Evolutionary conservation across 2,113 vertebrate species (phyloP).

Genomic region (Larimichthys crocea): DNA sequence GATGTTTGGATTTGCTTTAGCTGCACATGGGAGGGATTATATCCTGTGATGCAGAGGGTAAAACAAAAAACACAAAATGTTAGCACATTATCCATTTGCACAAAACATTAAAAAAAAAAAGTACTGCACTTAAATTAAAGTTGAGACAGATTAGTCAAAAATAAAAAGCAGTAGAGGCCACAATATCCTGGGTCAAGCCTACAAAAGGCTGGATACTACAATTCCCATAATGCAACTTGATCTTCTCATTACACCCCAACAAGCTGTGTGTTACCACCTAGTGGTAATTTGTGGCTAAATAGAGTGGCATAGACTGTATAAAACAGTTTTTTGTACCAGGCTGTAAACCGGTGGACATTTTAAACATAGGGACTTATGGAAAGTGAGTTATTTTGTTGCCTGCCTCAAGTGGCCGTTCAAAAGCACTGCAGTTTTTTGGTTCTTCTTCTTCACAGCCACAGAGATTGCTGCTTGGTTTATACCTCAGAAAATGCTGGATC

Average conservation of each 20-base stretch:
- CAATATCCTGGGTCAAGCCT: not conserved
- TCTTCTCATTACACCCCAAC: not conserved
- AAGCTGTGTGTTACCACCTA: too few species aligned
- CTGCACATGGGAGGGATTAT: not conserved
- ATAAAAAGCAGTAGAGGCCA: not conserved
- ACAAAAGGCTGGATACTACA: not conserved
- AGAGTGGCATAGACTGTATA: too few species aligned
- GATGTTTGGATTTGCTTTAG: conserved; percentile 12
- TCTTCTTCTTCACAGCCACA: too few species aligned
- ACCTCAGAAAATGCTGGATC: not conserved
- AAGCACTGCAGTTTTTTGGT: too few species aligned
- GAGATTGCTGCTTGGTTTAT: not conserved
- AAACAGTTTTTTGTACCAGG: too few species aligned
- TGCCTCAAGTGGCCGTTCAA: too few species aligned
- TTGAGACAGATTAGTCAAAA: not conserved
- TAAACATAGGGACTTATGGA: too few species aligned
- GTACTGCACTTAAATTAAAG: not conserved
- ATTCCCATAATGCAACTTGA: conserved; percentile 4
- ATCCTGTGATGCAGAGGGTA: not conserved
- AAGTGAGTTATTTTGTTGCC: too few species aligned
- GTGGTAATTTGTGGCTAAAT: too few species aligned
- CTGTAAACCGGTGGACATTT: too few species aligned
- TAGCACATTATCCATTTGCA: not conserved
- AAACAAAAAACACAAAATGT: not conserved
- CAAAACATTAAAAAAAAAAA: not conserved